These are phyloP conservation scores for Calliopsis andreniformis DNA, from an alignment of 1,140 invertebrate genomes.

Conservation along the genomic window DNA sequence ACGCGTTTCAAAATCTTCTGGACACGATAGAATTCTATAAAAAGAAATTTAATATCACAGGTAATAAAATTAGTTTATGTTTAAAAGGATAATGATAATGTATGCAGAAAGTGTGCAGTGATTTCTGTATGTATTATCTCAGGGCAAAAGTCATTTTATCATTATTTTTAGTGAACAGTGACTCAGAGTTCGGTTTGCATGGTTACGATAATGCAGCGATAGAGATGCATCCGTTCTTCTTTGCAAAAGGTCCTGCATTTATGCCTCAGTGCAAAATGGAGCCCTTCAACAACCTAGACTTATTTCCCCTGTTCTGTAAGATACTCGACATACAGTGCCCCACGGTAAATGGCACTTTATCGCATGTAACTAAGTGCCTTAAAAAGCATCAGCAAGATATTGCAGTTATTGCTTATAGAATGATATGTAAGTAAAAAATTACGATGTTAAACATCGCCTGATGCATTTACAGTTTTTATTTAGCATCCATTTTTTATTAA, in stretches of 20 bases:
- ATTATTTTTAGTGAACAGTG: conserved; percentile 77
- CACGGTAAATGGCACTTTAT: conserved; percentile 80
- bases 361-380: conserved; percentile 71
- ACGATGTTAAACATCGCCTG: too few relatives aligned
- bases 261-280: conserved; percentile 79
- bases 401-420: conserved; percentile 25
- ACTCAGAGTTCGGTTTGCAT: conserved; percentile 84
- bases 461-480: not conserved
- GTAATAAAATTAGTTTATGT: conserved; percentile 67
- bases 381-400: conserved; percentile 42
- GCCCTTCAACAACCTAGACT: conserved; percentile 85
- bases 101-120: too few relatives aligned
- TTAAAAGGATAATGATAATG: too few relatives aligned
- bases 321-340: conserved; percentile 82
- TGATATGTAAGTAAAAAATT: conserved; percentile 57
- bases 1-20: conserved; percentile 83
- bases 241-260: conserved; percentile 86
- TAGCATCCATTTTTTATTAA: conserved; percentile 22
- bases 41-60: conserved; percentile 79
- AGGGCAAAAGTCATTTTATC: not conserved
- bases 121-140: not conserved
- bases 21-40: conserved; percentile 77
- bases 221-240: conserved; percentile 87
- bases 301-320: conserved; percentile 86
- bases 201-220: conserved; percentile 84